Evolutionary conservation across 2,113 vertebrate species (phyloP), one percentile per base, ranked within the genome.

Genomic region (Chaetodon auriga): DNA sequence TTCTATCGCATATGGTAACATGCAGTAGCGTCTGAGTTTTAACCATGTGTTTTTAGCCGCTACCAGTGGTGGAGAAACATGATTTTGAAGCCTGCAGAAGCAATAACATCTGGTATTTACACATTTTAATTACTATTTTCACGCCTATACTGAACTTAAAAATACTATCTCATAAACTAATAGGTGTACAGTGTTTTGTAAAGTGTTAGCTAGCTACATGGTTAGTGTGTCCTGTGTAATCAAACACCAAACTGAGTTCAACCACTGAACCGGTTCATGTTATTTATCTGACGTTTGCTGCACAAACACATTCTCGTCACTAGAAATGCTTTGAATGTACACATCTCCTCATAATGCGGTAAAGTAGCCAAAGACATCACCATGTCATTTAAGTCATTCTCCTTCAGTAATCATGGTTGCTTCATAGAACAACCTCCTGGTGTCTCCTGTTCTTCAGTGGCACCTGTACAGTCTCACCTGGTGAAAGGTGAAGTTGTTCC

Each of bases 31-130:
- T 8, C 1, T 36, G 43, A 0, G 8, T 12, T 23, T 41, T 38
- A 64, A 19, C 77, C 85, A 83, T 85, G 90, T 88, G 88, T 83
- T 58, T 76, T 45, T 76, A 51, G 58, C 43, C 4, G 30, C 2
- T 12, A n/a, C 0, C 13, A 14, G 7, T 2, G 7, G 36, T 21
- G 23, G 8, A 9, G 41, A 64, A 53, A 11, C 6, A 13, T 76
- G 1, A 0, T 11, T 73, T 54, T 72, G 19, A 53, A 64, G 1
- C 0, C 21, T 2, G 0, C 4, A 36, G 68, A 63, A 68, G 13
- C 23, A 6, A 2, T 16, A 62, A 80, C 25, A 63, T 57, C 46
- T 58, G 89, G 89, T 91, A 88, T 87, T 83, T 87, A 79, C 5
- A 14, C n/a, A 41, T 38, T 45, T 74, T 2, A 43, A 4, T 2